Evolutionary conservation across 2,797 vertebrate species (phyloP).

Genomic region (Oceanodroma leucorhoa): DNA sequence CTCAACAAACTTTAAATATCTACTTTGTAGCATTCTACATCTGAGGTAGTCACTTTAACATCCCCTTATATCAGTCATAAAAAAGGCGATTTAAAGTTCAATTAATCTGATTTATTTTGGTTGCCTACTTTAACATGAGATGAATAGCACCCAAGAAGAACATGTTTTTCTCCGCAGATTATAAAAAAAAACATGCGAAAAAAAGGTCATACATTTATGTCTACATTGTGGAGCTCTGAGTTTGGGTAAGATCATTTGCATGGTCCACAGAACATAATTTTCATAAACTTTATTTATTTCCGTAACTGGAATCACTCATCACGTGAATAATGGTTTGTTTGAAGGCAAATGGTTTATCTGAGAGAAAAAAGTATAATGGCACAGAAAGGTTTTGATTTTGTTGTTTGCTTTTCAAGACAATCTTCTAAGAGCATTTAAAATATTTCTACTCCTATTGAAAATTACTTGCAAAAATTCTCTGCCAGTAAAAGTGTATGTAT

Average conservation of each 20-base stretch:
- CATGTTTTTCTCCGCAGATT: not conserved
- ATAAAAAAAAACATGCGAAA: not conserved
- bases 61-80: not conserved
- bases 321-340: not conserved
- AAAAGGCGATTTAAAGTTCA: conserved; percentile 4
- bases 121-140: not conserved
- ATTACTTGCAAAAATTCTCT: not conserved
- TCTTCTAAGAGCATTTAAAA: not conserved
- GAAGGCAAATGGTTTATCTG: not conserved
- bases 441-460: not conserved
- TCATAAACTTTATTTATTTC: conserved; percentile 14
- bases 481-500: not conserved
- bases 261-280: not conserved
- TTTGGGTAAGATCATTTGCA: not conserved
- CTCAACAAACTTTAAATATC: conserved; percentile 11
- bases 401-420: not conserved
- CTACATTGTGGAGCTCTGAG: not conserved
- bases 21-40: not conserved
- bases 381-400: not conserved
- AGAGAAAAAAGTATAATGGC: not conserved
- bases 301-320: not conserved
- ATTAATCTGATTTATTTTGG: conserved; percentile 25
- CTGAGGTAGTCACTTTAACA: not conserved
- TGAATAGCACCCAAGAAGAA: not conserved
- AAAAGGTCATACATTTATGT: not conserved